phyloP scores from a whole-genome alignment of 64 coral and sea anemone species.

The Pachyseris speciosa region DNA sequence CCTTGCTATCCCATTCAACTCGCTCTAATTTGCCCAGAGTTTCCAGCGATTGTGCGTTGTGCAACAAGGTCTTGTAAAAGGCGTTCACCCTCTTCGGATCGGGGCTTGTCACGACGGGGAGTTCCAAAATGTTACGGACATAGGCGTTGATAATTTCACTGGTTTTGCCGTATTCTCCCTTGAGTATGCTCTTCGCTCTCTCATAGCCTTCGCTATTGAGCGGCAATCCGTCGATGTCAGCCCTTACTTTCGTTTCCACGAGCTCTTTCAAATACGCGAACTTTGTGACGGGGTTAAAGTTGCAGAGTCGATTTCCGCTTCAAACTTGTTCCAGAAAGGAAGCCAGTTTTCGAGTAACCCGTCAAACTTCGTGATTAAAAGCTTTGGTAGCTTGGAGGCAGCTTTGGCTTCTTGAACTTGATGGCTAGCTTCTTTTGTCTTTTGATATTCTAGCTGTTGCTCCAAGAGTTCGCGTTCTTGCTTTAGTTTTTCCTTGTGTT shows the following conservation, averaged over 20 bases:
- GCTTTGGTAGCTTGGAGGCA: background rate
- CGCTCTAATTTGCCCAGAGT: conserved; percentile 43
- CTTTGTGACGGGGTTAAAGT: background rate
- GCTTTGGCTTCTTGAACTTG: background rate
- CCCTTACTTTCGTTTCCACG: conserved; percentile 9
- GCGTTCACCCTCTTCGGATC: conserved; percentile 28
- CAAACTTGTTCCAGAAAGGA: conserved; percentile 18
- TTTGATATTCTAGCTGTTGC: background rate
- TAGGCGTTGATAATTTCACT: conserved; percentile 39
- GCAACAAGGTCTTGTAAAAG: conserved; percentile 28
- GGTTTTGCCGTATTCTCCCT: conserved; percentile 52
- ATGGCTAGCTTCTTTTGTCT: background rate
- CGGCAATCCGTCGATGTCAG: conserved; percentile 44
- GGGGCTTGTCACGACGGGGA: conserved; percentile 18
- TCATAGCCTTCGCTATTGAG: conserved; percentile 33
- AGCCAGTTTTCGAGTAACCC: conserved; percentile 1
- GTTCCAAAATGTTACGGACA: conserved; percentile 29
- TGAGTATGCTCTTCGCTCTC: conserved; percentile 41
- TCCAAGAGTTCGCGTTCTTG: background rate
- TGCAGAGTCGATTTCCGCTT: conserved; percentile 1
- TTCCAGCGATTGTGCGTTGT: conserved; percentile 22
- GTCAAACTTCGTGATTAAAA: conserved; percentile 9
- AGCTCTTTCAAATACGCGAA: conserved; percentile 16
- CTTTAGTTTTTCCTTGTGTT: background rate
- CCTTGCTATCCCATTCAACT: conserved; percentile 26